Evolutionary conservation across 2,113 vertebrate species (phyloP), one percentile per base, ranked within the genome.

Genomic region (Sebastes fasciatus): DNA sequence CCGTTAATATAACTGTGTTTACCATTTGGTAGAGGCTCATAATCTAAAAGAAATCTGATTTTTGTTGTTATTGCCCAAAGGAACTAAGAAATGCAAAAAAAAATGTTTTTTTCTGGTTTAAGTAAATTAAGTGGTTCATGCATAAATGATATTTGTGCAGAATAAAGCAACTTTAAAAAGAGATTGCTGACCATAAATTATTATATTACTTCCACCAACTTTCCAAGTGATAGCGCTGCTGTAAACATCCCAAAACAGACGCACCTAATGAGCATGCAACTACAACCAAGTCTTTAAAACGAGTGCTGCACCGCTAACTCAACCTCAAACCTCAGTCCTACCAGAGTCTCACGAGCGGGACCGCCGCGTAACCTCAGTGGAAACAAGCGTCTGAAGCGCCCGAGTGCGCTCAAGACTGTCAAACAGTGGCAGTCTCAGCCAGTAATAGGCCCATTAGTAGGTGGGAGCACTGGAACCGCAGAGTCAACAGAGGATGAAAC

Each of bases 391-490:
- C 71, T 45, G 49, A 77, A 51, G 79, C 76, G 79, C 55, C 66
- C 60, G 2, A 89, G 74, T 86, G 81, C 52, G 82, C 84, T 82
- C 75, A 34, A 77, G 84, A 78, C 66, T 86, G 89, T 92, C 89
- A 91, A 83, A 83, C 79, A 55, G 89, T 58, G 85, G 77, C 77
- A 79, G 42, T 86, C 86, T 77, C 71, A 74, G 79, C 65, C 81
- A 78, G 88, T 92, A 94, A 93, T 90, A 77, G 95, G 87, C 82
- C 85, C 82, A 81, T 94, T 92, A 91, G 90, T 91, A 83, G 88
- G 77, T 64, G 23, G 82, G 77, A 90, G 74, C 19, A 7, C 1
- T 34, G 66, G 77, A 82, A 84, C 43, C 42, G 8, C 63, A n/a
- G 83, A 86, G 87, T 82, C 88, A 90, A 78, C 70, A 34, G 84